Percentiles rank a stretch among this genome's conserved stretches.
Conservation (phyloP, 2,797 vertebrate species). For the Orestias chungarensis region DNA sequence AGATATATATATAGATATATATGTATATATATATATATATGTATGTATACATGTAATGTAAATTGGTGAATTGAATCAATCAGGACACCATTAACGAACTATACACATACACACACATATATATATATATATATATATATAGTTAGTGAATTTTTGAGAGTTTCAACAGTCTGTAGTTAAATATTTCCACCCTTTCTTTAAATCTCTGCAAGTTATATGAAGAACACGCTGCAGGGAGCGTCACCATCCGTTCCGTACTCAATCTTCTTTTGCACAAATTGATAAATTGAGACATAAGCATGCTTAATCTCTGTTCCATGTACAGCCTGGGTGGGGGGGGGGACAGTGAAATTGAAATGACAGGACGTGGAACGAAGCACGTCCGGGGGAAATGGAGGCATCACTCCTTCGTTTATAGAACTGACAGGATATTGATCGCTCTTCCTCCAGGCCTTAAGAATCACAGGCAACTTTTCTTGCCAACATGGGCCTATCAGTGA, state of each 20-base stretch:
- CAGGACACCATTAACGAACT: too few relatives aligned
- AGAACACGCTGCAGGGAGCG: conserved; percentile 27
- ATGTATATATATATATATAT: too few relatives aligned
- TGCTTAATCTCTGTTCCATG: conserved; percentile 39
- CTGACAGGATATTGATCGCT: conserved; percentile 47
- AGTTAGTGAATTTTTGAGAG: conserved; percentile 1
- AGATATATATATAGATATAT: too few relatives aligned
- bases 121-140: too few relatives aligned
- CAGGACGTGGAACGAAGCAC: conserved; percentile 31
- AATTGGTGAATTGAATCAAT: too few relatives aligned
- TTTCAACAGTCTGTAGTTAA: conserved; percentile 18
- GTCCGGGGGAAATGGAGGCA: conserved; percentile 46
- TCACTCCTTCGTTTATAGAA: conserved; percentile 32
- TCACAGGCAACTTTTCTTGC: conserved; percentile 13
- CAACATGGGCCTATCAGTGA: conserved; percentile 11
- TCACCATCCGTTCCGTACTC: conserved; percentile 28
- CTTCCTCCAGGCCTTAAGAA: conserved; percentile 27
- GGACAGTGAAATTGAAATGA: conserved; percentile 43
- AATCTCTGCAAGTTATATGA: conserved; percentile 37
- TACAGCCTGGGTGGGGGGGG: not conserved
- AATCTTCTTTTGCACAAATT: conserved; percentile 29
- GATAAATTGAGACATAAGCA: conserved; percentile 36
- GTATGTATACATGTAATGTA: too few relatives aligned
- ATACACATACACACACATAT: too few relatives aligned
- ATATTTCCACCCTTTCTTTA: conserved; percentile 31